Conservation (phyloP, 1,140 invertebrate genomes). For the Drosophila chauvacae region DNA sequence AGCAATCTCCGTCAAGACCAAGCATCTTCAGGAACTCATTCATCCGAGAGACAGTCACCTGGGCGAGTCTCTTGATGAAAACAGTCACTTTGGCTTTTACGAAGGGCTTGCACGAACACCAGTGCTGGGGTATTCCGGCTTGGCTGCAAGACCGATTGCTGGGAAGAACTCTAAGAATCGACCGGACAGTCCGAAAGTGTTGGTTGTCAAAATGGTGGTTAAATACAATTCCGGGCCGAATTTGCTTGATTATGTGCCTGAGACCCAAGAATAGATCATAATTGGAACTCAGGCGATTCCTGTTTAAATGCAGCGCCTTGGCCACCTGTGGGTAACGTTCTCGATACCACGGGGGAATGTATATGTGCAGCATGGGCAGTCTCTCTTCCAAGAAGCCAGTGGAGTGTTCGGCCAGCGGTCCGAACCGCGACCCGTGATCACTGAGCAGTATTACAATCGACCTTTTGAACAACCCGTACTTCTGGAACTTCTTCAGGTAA, state of each 20-base stretch:
- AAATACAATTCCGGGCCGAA: conserved; percentile 87
- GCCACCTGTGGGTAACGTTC: conserved; percentile 87
- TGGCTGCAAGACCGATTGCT: conserved; percentile 88
- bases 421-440: conserved; percentile 96
- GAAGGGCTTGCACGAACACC: conserved; percentile 89
- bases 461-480: conserved; percentile 87
- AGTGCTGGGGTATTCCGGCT: conserved; percentile 89
- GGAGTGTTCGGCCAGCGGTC: conserved; percentile 87
- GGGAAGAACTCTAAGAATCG: conserved; percentile 88
- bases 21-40: neutral
- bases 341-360: conserved; percentile 90
- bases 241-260: conserved; percentile 86
- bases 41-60: conserved; percentile 37
- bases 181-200: conserved; percentile 85
- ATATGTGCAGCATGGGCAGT: conserved; percentile 92
- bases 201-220: conserved; percentile 58
- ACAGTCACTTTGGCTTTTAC: conserved; percentile 9
- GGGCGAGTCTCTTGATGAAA: conserved; percentile 76
- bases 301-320: conserved; percentile 89
- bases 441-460: conserved; percentile 92
- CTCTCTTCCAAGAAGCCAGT: conserved; percentile 95
- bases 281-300: conserved; percentile 90
- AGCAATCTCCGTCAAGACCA: neutral
- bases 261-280: conserved; percentile 91
- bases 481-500: conserved; percentile 86